phyloP scores from a whole-genome alignment of 1,140 invertebrate genomes.

The Lutraria rhynchaena region DNA sequence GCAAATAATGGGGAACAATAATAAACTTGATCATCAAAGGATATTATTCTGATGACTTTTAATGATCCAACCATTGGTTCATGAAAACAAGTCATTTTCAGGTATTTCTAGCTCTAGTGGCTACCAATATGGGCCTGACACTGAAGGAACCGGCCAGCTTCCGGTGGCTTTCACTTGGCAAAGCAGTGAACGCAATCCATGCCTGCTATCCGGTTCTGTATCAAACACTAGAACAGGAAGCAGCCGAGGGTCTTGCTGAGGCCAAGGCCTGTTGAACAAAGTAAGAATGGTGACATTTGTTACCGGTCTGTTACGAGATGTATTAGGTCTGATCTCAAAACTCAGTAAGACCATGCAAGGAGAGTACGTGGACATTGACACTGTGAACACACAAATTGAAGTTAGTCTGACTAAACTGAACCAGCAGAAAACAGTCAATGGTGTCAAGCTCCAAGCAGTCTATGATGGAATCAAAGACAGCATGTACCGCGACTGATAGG shows the following conservation, averaged over 20 bases:
- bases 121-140: no score
- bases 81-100: no score
- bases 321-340: no score
- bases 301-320: not conserved
- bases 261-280: slow-evolving; percentile 10
- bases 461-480: slow-evolving; percentile 1
- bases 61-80: no score
- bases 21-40: no score
- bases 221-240: slow-evolving; percentile 9
- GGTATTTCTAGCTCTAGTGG: no score
- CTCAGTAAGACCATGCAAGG: not conserved
- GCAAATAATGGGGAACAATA: no score
- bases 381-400: not conserved
- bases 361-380: not conserved
- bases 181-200: no score
- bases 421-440: slow-evolving; percentile 4
- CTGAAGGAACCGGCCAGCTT: no score
- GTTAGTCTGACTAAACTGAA: not conserved
- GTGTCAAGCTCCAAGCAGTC: not conserved
- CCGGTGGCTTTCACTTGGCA: no score
- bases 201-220: no score
- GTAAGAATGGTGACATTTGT: slow-evolving; percentile 3
- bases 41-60: no score
- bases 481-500: slow-evolving; percentile 5
- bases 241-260: slow-evolving; percentile 2